Base-by-base conservation (phyloP, 2,888 invertebrate species). In the Lysandra bellargus region DNA sequence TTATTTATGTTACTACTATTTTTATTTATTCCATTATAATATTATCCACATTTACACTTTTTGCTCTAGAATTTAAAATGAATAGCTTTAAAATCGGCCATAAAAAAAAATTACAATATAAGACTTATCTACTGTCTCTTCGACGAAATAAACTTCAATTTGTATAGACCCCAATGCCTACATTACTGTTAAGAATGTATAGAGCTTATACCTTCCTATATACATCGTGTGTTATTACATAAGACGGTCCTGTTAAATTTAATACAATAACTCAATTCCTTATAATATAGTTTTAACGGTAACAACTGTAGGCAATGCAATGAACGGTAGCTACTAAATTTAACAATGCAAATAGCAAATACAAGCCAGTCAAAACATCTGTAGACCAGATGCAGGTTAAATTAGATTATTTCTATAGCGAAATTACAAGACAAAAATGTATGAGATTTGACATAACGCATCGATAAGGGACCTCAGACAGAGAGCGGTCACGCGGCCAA, bases 21-120 rank as follows among this genome's bases (percentile, higher is more conserved):
- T 61, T 61, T 61, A 61, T 61, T 61, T 61, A 30, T 61, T 23
- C 23, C 9, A 69, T 30, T 4, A 69, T 69, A 33, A 23, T 23
- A 23, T 23, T 69, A 33, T 30, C 12, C 33, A 69, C 4, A 14
- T 69, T n/a, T 12, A 69, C 30, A 69, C 12, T 14, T 30, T 12
- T 30, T 30, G 30, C 33, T 33, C 64, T 69, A 69, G 12, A 69
- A 33, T 69, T 69, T 64, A 64, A 69, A 69, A 69, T 33, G 14
- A 33, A 69, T 69, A 69, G 64, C 64, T 69, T 69, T 69, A 69
- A 69, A 69, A 69, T 69, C 64, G 64, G 64, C 64, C 64, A 69
- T 69, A 69, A 69, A 69, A 2, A 3, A 64, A 4, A 30, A 33
- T 69, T 69, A 30, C 64, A 69, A 69, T 69, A 30, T 69, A 69